Conservation (phyloP, 2,888 invertebrate species). For the Aspidiotus destructor region DNA sequence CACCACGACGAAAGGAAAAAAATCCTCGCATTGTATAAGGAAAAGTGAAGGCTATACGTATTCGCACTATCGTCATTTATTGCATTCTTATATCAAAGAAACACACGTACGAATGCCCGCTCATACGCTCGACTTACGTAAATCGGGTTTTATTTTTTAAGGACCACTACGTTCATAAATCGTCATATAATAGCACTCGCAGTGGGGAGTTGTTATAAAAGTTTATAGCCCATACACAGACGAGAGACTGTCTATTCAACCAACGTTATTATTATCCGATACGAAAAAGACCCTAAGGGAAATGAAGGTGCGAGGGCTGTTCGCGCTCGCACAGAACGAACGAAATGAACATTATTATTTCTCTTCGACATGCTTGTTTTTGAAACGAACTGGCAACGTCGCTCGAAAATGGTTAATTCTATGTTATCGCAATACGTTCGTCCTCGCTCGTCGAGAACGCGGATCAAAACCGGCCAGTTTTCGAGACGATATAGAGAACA, state of each 20-base stretch:
- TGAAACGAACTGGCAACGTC: background rate
- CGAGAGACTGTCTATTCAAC: background rate
- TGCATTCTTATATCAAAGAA: too few relatives aligned
- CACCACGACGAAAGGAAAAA: too few relatives aligned
- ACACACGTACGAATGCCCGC: background rate
- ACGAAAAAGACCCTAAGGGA: slow-evolving; percentile 4
- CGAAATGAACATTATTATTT: background rate
- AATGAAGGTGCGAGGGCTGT: slow-evolving; percentile 1
- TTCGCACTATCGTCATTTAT: too few relatives aligned
- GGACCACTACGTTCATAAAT: slow-evolving; percentile 4
- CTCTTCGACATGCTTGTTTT: background rate
- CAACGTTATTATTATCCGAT: background rate
- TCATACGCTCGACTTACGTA: slow-evolving; percentile 2
- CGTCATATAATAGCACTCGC: background rate
- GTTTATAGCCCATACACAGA: background rate
- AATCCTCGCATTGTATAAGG: too few relatives aligned
- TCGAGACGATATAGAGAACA: too few relatives aligned
- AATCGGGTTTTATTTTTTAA: background rate
- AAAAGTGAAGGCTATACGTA: too few relatives aligned
- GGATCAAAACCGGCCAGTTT: background rate
- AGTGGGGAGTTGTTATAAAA: slow-evolving; percentile 2
- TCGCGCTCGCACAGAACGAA: background rate
- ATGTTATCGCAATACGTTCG: background rate
- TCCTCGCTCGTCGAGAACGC: background rate
- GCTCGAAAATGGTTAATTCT: background rate